Evolutionary conservation across 2,888 invertebrate species (phyloP), one percentile per base, ranked within the genome.

Genomic region (Ypsolopha scabrella): DNA sequence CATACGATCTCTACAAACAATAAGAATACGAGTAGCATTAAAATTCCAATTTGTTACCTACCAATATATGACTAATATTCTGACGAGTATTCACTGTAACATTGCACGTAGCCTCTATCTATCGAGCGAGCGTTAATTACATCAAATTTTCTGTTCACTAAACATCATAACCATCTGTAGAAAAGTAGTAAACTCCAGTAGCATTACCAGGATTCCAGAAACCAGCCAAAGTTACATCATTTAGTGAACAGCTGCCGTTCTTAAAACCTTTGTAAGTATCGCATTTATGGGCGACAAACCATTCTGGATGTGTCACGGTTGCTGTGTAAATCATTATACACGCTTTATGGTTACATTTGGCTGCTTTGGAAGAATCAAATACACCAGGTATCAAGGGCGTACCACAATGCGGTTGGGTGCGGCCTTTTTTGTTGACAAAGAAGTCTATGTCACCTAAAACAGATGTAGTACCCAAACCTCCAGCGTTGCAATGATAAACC

Each of bases 401-500:
- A 0, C 67, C 71, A 59, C 89, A 90, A 14, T 88, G 82, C 0
- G 90, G 90, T 60, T 91, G 90, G 0, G 80, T 66, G 9, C 65
- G 65, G 0, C 90, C 90, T 39, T 88, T 87, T 58, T 88, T 90
- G 60, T 90, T 90, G 1, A 89, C 80, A 58, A 87, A 89, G 65
- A 90, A 89, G 63, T 90, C 90, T 6, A 87, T 71, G 49, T 88
- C 88, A 0, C 87, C 90, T 37, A 89, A 62, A 0, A 87, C 81
- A 51, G 78, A 78, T 0, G 77, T 75, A 0, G 86, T 80, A 1
- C 88, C 89, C 2, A 88, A 62, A 0, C 75, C 77, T 10, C 89
- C 90, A 52, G 87, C 87, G 56, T 89, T 89, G 35, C 90, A 90
- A 61, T 90, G 90, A 55, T 90, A 83, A 0, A 88, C 83, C 61